These are phyloP conservation scores for Peromyscus polionotus DNA, from an alignment of 2,113 vertebrate genomes.

Conservation along the genomic window DNA sequence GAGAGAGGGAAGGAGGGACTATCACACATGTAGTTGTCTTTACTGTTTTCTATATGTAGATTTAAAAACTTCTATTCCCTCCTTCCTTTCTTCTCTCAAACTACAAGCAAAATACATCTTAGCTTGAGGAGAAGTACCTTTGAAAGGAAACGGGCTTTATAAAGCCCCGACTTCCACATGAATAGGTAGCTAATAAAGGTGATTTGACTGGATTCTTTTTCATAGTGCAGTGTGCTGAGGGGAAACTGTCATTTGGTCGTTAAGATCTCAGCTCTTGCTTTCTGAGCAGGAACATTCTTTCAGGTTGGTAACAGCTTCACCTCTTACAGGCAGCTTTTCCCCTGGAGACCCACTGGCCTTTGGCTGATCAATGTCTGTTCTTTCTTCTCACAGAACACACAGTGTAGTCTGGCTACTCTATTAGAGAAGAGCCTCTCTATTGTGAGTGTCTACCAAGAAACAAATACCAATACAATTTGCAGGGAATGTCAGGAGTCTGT, in stretches of 20 bases:
- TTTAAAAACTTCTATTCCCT: background rate
- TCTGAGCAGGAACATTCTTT: constrained; percentile 1
- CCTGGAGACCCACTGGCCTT: background rate
- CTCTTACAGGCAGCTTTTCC: background rate
- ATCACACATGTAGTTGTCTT: constrained; percentile 27
- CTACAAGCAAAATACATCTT: constrained; percentile 19
- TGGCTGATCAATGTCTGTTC: background rate
- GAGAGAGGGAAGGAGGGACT: background rate
- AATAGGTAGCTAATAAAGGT: background rate
- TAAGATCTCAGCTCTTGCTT: constrained; percentile 28
- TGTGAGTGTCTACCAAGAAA: background rate
- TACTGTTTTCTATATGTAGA: constrained; percentile 31
- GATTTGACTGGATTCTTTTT: constrained; percentile 32
- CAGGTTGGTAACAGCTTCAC: background rate
- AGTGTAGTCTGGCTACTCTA: background rate
- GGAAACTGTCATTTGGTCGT: background rate
- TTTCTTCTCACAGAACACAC: constrained; percentile 32
- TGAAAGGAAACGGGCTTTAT: constrained; percentile 19
- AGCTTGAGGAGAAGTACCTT: background rate
- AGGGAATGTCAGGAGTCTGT: background rate
- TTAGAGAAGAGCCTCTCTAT: constrained; percentile 19
- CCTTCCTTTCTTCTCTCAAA: constrained; percentile 6
- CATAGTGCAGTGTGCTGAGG: background rate
- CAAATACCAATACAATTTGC: background rate
- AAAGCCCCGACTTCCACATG: background rate